Percentiles rank a stretch among this genome's conserved stretches.
These are phyloP conservation scores for Halocynthia aurantium DNA, from an alignment of 23 tunicate genomes.

Conservation along the genomic window DNA sequence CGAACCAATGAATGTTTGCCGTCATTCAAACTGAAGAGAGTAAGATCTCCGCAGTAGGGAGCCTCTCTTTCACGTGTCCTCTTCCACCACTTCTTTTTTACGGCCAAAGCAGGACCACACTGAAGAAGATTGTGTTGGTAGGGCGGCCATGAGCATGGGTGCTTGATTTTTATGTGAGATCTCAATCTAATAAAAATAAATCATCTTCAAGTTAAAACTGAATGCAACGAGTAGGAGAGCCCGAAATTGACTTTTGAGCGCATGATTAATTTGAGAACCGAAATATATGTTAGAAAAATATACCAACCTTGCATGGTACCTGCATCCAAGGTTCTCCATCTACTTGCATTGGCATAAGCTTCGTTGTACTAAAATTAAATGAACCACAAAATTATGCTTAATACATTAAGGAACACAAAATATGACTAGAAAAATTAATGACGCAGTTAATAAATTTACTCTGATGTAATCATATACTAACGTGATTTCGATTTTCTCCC, in stretches of 20 bases:
- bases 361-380: constrained; percentile 33
- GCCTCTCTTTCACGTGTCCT: constrained; percentile 1
- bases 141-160: constrained; percentile 67
- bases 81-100: constrained; percentile 10
- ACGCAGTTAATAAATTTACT: not conserved
- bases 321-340: constrained; percentile 97
- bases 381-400: not conserved
- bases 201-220: not conserved
- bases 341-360: constrained; percentile 73
- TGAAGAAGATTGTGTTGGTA: constrained; percentile 29
- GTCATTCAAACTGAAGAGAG: too few species aligned
- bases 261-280: not conserved
- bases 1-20: too few species aligned
- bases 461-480: constrained; percentile 4
- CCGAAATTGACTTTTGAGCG: not conserved
- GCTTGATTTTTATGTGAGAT: constrained; percentile 84
- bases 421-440: not conserved
- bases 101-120: constrained; percentile 50
- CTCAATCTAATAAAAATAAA: constrained; percentile 46
- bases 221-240: too few species aligned
- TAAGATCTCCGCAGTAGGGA: too few species aligned
- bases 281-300: not conserved
- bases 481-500: constrained; percentile 67
- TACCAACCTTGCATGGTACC: constrained; percentile 59
- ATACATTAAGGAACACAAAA: not conserved